Evolutionary conservation across 2,888 invertebrate genomes (phyloP), one percentile per base, ranked within the genome.

Genomic region (Azorinus chamasolen): DNA sequence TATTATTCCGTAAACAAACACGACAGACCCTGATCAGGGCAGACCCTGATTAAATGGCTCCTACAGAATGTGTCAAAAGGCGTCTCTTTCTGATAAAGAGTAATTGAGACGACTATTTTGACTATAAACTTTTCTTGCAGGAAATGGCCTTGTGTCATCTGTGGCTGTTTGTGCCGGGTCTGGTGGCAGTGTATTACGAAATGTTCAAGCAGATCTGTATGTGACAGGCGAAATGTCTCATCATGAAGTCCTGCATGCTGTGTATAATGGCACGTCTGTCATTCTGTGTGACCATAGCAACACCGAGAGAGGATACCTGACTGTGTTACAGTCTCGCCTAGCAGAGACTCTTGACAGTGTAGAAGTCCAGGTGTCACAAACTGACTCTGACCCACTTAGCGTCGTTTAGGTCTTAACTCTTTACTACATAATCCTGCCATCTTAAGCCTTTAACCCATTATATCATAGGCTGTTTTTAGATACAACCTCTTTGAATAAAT

Each of bases 151-250:
- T n/a, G 79, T 93, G 6, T 83, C 77, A 16, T 95, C 94, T 0
- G 95, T 97, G 4, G 98, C 97, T 0, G 93, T 98, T 1, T 98
- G 98, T 92, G 98, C 97, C 32, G 99, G 99, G 0, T 97, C 98
- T 0, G 98, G 98, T 0, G 94, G 94, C 6, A 96, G 96, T 0
- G 95, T 98, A 1, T 93, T 99, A 22, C 95, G 95, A 80, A 95
- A 95, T 16, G 94, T 95, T 0, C 71, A 92, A 20, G 97, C 96
- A 2, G 97, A 98, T 93, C 94, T 99, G 16, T 97, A 96, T 88
- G 92, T 99, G 41, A 98, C 98, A 18, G 95, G 95, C 20, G 99
- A 99, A 94, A 98, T 99, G 98, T 95, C 96, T 0, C 99, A 99
- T 93, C 99, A 99, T 90, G 98, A 98, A 83, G 93, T 98, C 0